Conservation (phyloP, 2,113 vertebrate genomes). For the Asarcornis scutulata region DNA sequence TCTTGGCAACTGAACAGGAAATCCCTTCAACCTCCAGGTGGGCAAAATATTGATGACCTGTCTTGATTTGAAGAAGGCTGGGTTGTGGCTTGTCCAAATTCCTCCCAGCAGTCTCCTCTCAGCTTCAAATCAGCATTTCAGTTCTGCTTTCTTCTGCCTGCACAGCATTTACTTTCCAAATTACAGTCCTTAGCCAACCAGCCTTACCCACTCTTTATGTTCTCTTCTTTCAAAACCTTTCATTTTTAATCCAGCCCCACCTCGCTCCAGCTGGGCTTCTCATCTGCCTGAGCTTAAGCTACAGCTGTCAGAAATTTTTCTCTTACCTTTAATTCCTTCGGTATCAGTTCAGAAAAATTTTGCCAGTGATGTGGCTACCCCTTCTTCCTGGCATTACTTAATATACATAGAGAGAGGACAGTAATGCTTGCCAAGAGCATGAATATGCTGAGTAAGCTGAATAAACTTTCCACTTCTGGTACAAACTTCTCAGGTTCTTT, state of each 20-base stretch:
- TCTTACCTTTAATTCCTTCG: background rate
- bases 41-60: slow-evolving; percentile 23
- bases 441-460: slow-evolving; percentile 6
- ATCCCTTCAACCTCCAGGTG: background rate
- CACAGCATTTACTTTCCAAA: background rate
- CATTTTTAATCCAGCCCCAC: slow-evolving; percentile 20
- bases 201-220: background rate
- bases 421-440: background rate
- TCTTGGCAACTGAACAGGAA: background rate
- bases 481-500: background rate
- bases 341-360: slow-evolving; percentile 21
- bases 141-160: background rate
- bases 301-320: slow-evolving; percentile 2
- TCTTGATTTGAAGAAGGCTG: background rate
- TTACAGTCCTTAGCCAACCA: background rate
- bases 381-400: background rate
- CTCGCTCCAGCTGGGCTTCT: slow-evolving; percentile 33
- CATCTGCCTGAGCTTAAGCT: slow-evolving; percentile 19
- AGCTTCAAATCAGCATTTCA: background rate
- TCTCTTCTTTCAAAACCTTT: slow-evolving; percentile 25
- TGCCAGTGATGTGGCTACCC: background rate
- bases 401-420: background rate
- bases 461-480: background rate
- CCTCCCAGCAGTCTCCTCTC: background rate
- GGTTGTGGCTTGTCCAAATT: slow-evolving; percentile 1